Percentiles rank a stretch among this genome's conserved stretches.
Conservation (phyloP, 2,113 vertebrate genomes). For the Gallinago jamesoni region DNA sequence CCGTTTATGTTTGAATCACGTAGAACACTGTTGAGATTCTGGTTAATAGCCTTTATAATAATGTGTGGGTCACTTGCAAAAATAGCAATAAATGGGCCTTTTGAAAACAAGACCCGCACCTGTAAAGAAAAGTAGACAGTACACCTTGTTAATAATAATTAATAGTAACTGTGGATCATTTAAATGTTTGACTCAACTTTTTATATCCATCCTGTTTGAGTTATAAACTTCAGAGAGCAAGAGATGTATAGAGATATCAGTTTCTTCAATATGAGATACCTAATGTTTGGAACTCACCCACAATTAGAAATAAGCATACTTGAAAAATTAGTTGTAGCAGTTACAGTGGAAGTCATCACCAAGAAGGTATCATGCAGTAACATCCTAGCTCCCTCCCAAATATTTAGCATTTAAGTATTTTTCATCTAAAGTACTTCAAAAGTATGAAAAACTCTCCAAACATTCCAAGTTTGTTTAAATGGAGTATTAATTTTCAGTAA, state of each 20-base stretch:
- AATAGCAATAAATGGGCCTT: constrained; percentile 96
- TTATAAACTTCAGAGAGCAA: background rate
- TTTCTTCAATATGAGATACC: background rate
- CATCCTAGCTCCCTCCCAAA: background rate
- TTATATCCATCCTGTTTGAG: background rate
- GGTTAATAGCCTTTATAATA: constrained; percentile 99
- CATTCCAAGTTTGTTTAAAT: background rate
- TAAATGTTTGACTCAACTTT: background rate
- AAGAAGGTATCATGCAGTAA: background rate
- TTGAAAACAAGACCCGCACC: constrained; percentile 96
- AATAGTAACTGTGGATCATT: background rate
- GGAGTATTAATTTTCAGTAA: background rate
- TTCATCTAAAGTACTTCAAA: background rate
- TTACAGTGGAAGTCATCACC: background rate
- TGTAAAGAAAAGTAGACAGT: constrained; percentile 36
- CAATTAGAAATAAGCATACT: background rate
- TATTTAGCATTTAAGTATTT: background rate
- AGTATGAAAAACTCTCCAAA: background rate
- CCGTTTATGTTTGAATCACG: constrained; percentile 99
- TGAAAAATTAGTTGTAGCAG: background rate
- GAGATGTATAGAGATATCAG: background rate
- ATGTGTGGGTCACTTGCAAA: constrained; percentile 99
- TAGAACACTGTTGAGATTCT: constrained; percentile 97
- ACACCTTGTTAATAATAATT: background rate
- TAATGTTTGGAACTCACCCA: background rate